Base-by-base conservation (phyloP, 2,888 invertebrate species). In the Serrognathus titanus region DNA sequence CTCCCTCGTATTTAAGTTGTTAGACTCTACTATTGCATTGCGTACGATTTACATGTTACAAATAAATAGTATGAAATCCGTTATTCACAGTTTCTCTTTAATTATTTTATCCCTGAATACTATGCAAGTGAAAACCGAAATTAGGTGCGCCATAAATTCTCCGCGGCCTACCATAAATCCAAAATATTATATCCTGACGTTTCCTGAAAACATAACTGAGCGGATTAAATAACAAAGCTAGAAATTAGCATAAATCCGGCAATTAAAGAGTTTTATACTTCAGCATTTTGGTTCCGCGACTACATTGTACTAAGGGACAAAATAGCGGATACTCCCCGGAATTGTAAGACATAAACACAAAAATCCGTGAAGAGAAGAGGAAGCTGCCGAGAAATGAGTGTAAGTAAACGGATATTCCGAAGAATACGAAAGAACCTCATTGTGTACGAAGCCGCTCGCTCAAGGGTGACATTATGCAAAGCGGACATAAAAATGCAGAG, bases 391-490 rank as follows among this genome's bases (percentile, higher is more conserved):
- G 67, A 67, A 68, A 67, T 60, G 63, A 63, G 59, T 61, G 66
- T 66, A 69, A 68, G 69, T 70, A 68, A 68, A 69, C 65, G 68
- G 70, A 71, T 66, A 66, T 59, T 63, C 57, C 63, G 60, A 66
- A 71, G 68, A 71, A 69, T 65, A 66, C 67, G 68, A 71, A 71
- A 73, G 70, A 70, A 70, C 69, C 69, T 67, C 70, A 70, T 71
- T 71, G 72, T 69, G 60, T 69, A 66, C 67, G 64, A 63, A 63
- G 65, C 68, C 68, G 66, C 64, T 70, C 66, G 69, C 73, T 72
- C 74, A 64, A 60, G 73, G 71, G 74, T 66, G 70, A 72, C 72
- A 72, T 74, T 74, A 74, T 74, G 73, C 69, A 74, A 74, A 74
- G 63, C 66, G 62, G 62, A 54, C 60, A 62, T 59, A 60, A 50